A percentile compares a stretch with the other conserved stretches of the same genome.
phyloP scores from a whole-genome alignment of 37 sponge, comb jelly and placozoan genomes.

The Aplysina aerophoba region DNA sequence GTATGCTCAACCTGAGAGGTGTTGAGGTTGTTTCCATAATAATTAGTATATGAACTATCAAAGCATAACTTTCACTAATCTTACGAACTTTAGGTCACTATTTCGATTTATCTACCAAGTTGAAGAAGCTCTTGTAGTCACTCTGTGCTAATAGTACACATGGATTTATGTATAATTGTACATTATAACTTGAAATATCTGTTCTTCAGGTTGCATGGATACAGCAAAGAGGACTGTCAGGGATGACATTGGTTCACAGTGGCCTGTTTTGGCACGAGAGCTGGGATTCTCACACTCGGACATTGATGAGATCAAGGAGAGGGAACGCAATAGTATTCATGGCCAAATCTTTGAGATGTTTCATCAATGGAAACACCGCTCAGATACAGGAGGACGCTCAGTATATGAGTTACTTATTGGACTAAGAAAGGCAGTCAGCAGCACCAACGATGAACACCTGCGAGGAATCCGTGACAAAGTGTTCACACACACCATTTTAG shows the following conservation, averaged over 20 bases:
- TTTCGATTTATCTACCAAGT: too few species aligned
- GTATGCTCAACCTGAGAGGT: too few species aligned
- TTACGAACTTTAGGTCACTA: too few species aligned
- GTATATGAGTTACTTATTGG: constrained; percentile 3
- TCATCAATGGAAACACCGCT: neutral
- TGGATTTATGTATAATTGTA: too few species aligned
- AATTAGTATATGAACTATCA: too few species aligned
- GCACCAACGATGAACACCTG: neutral
- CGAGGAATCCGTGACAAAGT: neutral
- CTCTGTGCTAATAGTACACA: too few species aligned
- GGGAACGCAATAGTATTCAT: neutral
- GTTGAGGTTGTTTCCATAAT: too few species aligned
- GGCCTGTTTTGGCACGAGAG: constrained; percentile 13
- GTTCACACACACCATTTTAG: neutral
- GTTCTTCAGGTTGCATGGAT: too few species aligned
- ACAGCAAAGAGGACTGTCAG: neutral
- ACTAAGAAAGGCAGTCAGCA: neutral
- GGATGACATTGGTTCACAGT: neutral
- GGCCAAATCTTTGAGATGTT: constrained; percentile 5
- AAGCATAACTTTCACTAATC: too few species aligned
- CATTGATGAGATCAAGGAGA: constrained; percentile 12
- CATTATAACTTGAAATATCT: too few species aligned
- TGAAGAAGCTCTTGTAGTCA: too few species aligned
- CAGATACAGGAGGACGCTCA: neutral
- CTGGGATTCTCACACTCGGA: neutral